Percentiles rank a stretch among this genome's conserved stretches.
Conservation (phyloP, 92 coral and sea anemone genomes). For the Siderastrea siderea region DNA sequence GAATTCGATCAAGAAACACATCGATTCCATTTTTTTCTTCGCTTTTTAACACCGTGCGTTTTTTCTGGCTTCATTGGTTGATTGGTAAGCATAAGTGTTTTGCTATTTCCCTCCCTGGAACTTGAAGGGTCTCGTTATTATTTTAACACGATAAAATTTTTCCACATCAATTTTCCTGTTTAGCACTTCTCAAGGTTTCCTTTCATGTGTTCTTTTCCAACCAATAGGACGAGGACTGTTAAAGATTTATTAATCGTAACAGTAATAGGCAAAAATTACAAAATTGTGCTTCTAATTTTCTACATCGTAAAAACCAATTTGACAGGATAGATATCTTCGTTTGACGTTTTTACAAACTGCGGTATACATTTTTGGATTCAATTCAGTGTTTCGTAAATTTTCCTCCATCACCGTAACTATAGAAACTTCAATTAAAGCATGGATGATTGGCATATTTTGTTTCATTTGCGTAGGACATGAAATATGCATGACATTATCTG, state of each 20-base stretch:
- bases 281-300: neutral
- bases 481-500: constrained; percentile 64
- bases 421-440: constrained; percentile 69
- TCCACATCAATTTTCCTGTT: neutral
- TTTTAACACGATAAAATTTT: neutral
- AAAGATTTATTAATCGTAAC: neutral
- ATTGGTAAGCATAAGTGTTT: neutral
- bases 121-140: neutral
- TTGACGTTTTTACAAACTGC: constrained; percentile 14
- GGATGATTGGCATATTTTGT: constrained; percentile 74
- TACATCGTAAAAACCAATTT: neutral
- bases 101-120: neutral
- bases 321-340: neutral
- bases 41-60: neutral
- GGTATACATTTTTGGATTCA: neutral
- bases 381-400: neutral
- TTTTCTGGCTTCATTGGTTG: neutral
- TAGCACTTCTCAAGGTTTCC: neutral
- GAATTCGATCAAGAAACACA: constrained; percentile 10
- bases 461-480: constrained; percentile 79
- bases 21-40: neutral
- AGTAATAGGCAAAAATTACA: constrained; percentile 1
- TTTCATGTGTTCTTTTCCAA: neutral
- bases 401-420: constrained; percentile 48
- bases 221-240: neutral